Evolutionary conservation across 2,888 invertebrate species (phyloP).

Genomic region (Eupithecia exiguata): DNA sequence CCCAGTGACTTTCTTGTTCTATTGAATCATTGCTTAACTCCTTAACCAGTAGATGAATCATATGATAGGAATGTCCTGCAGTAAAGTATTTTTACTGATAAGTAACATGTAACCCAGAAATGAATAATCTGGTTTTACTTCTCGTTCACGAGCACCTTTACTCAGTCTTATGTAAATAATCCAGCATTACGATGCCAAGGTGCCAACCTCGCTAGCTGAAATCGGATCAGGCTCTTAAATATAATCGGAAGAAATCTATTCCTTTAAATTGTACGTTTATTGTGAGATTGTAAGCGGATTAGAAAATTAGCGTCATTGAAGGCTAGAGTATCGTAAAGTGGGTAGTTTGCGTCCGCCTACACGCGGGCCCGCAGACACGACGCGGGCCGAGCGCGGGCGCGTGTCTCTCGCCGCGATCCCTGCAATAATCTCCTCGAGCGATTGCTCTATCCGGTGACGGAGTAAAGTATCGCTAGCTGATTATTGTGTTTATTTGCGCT

Average conservation of each 20-base stretch:
- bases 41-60: conserved; percentile 1
- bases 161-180: conserved; percentile 30
- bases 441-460: conserved; percentile 83
- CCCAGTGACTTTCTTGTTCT: not conserved
- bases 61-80: not conserved
- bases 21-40: not conserved
- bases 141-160: conserved; percentile 26
- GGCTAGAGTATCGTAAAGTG: conserved; percentile 53
- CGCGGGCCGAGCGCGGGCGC: conserved; percentile 52
- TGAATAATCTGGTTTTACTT: conserved; percentile 18
- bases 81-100: conserved; percentile 8
- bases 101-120: conserved; percentile 8
- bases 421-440: conserved; percentile 73
- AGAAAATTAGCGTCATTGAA: conserved; percentile 62
- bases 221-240: conserved; percentile 34
- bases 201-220: conserved; percentile 42
- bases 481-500: conserved; percentile 83
- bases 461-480: conserved; percentile 82
- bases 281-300: conserved; percentile 61
- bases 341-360: conserved; percentile 55
- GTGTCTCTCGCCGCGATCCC: conserved; percentile 73
- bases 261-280: conserved; percentile 51
- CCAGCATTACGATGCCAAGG: conserved; percentile 43
- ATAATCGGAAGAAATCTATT: conserved; percentile 40
- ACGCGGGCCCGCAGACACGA: conserved; percentile 26